Evolutionary conservation across 2,888 invertebrate species (phyloP).

Genomic region (Watsonalla binaria): DNA sequence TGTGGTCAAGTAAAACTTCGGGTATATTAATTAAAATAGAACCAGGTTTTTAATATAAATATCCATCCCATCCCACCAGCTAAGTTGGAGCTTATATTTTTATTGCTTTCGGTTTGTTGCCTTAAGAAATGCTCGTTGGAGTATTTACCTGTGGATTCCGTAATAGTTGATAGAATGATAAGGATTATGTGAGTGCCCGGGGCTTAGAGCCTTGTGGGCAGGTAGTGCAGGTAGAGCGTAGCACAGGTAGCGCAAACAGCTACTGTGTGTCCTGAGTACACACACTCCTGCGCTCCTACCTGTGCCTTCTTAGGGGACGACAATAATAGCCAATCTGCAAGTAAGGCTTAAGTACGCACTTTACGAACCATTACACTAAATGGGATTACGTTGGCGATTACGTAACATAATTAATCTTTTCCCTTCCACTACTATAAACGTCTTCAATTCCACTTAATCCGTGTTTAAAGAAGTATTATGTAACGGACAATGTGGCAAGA

Average conservation of each 20-base stretch:
- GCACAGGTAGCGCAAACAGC: slow-evolving; percentile 73
- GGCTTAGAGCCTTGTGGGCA: slow-evolving; percentile 13
- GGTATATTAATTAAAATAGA: slow-evolving; percentile 47
- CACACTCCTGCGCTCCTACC: slow-evolving; percentile 46
- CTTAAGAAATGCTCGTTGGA: slow-evolving; percentile 43
- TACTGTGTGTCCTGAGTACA: slow-evolving; percentile 73
- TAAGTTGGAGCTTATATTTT: slow-evolving; percentile 25
- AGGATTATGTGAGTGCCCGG: slow-evolving; percentile 46
- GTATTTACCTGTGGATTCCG: slow-evolving; percentile 57
- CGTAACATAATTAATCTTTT: not conserved
- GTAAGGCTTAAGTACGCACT: not conserved
- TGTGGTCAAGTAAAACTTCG: slow-evolving; percentile 55
- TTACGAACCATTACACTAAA: not conserved
- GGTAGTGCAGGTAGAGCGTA: slow-evolving; percentile 60
- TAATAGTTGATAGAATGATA: slow-evolving; percentile 66
- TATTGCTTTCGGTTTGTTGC: slow-evolving; percentile 51
- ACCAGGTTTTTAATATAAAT: slow-evolving; percentile 27
- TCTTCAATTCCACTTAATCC: not conserved
- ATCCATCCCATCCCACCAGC: slow-evolving; percentile 5
- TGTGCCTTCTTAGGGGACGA: slow-evolving; percentile 24
- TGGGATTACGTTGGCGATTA: not conserved
- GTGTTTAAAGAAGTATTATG: not conserved
- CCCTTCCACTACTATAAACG: not conserved
- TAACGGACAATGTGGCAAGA: too few species aligned
- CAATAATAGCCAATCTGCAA: slow-evolving; percentile 18